Percentiles rank a stretch among this genome's conserved stretches.
Conservation (phyloP, 2,797 vertebrate species). For the Eidolon dupreanum region DNA sequence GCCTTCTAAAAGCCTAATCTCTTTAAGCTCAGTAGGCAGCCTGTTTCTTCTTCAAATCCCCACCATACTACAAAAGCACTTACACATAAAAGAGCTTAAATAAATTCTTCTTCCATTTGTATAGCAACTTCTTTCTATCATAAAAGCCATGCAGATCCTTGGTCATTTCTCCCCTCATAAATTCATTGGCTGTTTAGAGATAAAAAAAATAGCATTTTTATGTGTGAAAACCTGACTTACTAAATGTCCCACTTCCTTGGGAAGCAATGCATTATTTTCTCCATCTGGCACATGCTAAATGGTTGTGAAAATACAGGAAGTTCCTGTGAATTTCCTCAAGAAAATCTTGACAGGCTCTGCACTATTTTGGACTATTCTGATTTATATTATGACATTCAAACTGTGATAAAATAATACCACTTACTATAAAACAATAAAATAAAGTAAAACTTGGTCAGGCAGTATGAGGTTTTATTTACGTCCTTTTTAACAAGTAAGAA, state of each 20-base stretch:
- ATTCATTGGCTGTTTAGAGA: constrained; percentile 49
- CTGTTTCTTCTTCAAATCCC: background rate
- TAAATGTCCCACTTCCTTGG: constrained; percentile 61
- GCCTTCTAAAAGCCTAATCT: constrained; percentile 5
- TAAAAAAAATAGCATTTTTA: constrained; percentile 65
- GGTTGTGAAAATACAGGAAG: constrained; percentile 80
- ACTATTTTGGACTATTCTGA: constrained; percentile 77
- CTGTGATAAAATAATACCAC: constrained; percentile 60
- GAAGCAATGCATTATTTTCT: constrained; percentile 78
- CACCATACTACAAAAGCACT: background rate
- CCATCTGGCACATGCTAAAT: constrained; percentile 78
- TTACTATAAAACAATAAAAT: constrained; percentile 68
- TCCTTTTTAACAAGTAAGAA: constrained; percentile 59
- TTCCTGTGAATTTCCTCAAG: constrained; percentile 76
- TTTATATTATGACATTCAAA: constrained; percentile 73
- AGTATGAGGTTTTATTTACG: constrained; percentile 48
- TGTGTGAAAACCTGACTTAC: constrained; percentile 63
- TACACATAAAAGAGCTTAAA: background rate
- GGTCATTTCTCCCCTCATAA: background rate
- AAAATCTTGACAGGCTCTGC: constrained; percentile 75
- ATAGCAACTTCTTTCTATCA: background rate
- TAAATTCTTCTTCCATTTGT: background rate
- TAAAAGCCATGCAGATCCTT: background rate
- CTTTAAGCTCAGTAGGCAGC: background rate
- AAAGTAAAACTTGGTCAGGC: constrained; percentile 55